Conservation (phyloP, 2,797 vertebrate genomes). For the Vireo griseus region DNA sequence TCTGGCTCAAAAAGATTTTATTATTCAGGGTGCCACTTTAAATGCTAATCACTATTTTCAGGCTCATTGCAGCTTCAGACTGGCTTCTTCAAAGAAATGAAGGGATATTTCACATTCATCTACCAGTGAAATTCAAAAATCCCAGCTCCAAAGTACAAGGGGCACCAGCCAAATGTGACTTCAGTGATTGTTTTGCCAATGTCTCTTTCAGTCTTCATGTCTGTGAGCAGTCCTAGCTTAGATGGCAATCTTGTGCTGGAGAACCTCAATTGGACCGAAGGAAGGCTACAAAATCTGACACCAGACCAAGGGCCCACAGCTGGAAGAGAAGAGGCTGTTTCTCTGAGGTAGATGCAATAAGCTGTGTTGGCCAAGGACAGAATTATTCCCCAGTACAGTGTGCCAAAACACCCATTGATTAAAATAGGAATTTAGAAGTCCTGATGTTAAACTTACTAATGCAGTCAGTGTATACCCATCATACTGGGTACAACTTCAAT, state of each 20-base stretch:
- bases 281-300: background rate
- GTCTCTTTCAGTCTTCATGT: background rate
- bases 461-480: background rate
- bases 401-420: background rate
- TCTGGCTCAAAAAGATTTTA: conserved; percentile 26
- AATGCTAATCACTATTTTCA: conserved; percentile 66
- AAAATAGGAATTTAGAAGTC: background rate
- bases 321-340: background rate
- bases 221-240: background rate
- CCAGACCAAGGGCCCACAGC: background rate
- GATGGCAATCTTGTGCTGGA: background rate
- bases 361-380: background rate
- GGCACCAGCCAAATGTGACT: background rate
- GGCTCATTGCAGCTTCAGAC: conserved; percentile 57
- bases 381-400: background rate
- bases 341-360: background rate
- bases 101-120: background rate
- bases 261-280: background rate
- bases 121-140: background rate
- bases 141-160: background rate
- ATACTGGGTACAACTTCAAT: background rate
- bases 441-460: background rate
- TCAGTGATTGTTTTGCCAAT: background rate
- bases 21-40: conserved; percentile 59
- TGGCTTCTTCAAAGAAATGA: background rate